Evolutionary conservation across 2,888 invertebrate genomes (phyloP), one percentile per base, ranked within the genome.

Genomic region (Eilema sororculum): DNA sequence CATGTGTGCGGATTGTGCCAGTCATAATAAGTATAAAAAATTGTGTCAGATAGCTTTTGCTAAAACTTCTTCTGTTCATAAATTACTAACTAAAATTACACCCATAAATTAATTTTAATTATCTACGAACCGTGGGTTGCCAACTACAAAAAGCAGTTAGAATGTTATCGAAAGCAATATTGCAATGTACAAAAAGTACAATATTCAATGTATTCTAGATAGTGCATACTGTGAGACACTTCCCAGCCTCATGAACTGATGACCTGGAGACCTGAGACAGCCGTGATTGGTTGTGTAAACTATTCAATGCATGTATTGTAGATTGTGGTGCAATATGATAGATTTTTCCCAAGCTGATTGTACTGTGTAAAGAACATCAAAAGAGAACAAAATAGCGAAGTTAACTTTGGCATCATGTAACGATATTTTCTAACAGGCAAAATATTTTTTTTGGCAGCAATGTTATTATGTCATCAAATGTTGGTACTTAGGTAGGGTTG

Each of bases 241-340:
- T 68, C 72, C 67, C 65, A 72, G 68, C 41, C 72, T 62, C 61
- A 37, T 72, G 68, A 68, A 65, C 72, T 68, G 58, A 58, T 72
- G 72, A 72, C 72, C 72, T 58, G 37, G 9, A 37, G 64, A 33
- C 12, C 33, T 57, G 20, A 59, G 28, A 22, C 46, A n/a, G 37
- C 60, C 56, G 57, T 33, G 24, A 61, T 65, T 65, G 30, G 33
- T 72, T 65, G 68, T 24, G n/a, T 12, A 61, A n/a, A 61, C 16
- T 24, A 12, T 56, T 58, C 41, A 60, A 65, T 58, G 66, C 24
- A 30, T 24, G 22, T 24, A 24, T 57, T 57, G 57, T 56, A 22
- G 57, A 58, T 57, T 63, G 52, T 71, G 71, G 72, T 72, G 72
- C 65, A 72, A 72, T 72, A 72, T 72, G 62, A 65, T 33, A 63